These are phyloP conservation scores for Thymelicus sylvestris DNA, from an alignment of 2,888 invertebrate genomes.

Conservation along the genomic window DNA sequence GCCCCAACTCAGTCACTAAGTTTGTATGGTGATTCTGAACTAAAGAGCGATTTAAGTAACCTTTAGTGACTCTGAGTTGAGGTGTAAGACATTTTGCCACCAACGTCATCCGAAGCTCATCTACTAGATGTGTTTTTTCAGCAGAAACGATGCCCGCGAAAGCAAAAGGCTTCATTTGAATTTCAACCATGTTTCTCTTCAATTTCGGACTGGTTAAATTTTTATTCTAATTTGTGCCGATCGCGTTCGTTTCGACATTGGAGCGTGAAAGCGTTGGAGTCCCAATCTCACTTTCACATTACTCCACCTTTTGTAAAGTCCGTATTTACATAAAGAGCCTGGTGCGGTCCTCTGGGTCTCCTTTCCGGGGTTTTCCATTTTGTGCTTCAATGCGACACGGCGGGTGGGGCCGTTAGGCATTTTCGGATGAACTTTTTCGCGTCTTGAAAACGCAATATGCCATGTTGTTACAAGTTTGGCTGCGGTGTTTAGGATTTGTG, in stretches of 20 bases:
- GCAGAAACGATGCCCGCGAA: slow-evolving; percentile 25
- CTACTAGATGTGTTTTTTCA: slow-evolving; percentile 28
- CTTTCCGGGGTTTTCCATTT: slow-evolving; percentile 73
- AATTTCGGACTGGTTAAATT: slow-evolving; percentile 52
- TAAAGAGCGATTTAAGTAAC: no score
- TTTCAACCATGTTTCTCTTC: slow-evolving; percentile 52
- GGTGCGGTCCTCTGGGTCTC: slow-evolving; percentile 74
- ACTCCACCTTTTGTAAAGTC: slow-evolving; percentile 74
- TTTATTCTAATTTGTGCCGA: slow-evolving; percentile 58
- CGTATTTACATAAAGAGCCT: slow-evolving; percentile 79
- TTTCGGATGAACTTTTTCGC: not conserved
- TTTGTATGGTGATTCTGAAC: no score
- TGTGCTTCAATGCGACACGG: slow-evolving; percentile 72
- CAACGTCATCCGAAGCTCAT: slow-evolving; percentile 14
- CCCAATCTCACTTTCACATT: slow-evolving; percentile 75
- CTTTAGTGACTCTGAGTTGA: no score
- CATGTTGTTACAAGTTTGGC: no score
- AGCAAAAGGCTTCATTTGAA: slow-evolving; percentile 33
- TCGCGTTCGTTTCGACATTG: slow-evolving; percentile 55
- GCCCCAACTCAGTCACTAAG: no score
- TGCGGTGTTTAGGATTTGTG: no score
- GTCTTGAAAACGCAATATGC: no score
- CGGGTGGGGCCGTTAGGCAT: slow-evolving; percentile 47
- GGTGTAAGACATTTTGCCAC: not conserved
- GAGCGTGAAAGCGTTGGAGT: slow-evolving; percentile 63